These are phyloP conservation scores for Euwallacea similis DNA, from an alignment of 1,140 invertebrate genomes.

Conservation along the genomic window DNA sequence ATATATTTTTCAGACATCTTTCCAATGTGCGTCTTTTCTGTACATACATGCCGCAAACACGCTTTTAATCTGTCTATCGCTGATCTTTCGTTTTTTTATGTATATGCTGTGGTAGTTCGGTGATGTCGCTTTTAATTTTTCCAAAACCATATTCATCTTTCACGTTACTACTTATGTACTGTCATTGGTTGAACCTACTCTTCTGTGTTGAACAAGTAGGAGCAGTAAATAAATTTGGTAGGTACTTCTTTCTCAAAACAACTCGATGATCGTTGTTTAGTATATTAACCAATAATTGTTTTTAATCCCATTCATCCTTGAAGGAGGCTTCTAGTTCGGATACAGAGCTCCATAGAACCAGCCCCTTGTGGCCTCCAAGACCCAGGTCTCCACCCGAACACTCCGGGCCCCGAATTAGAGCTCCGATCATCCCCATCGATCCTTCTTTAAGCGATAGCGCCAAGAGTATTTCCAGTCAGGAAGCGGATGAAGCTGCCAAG, in stretches of 20 bases:
- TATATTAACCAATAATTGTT: too few species aligned
- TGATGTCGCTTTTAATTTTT: too few species aligned
- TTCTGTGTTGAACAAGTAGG: neutral
- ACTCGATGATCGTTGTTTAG: too few species aligned
- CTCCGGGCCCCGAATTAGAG: constrained; percentile 37
- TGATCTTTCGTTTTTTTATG: too few species aligned
- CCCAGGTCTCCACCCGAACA: constrained; percentile 46
- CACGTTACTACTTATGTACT: too few species aligned
- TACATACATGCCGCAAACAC: neutral
- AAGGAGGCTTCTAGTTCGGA: constrained; percentile 61
- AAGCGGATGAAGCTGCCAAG: constrained; percentile 54
- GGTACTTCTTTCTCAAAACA: too few species aligned
- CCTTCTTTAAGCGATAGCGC: constrained; percentile 58
- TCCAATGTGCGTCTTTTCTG: neutral
- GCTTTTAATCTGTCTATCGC: too few species aligned
- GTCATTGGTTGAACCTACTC: neutral
- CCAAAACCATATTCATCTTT: too few species aligned
- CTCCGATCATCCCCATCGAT: constrained; percentile 44
- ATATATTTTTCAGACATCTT: constrained; percentile 2
- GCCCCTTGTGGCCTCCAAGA: constrained; percentile 51
- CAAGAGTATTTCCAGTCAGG: constrained; percentile 60
- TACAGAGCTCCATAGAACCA: constrained; percentile 60
- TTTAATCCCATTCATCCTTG: neutral
- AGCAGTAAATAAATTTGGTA: too few species aligned
- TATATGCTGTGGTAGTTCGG: too few species aligned